A percentile compares a stretch with the other conserved stretches of the same genome.
Conservation (phyloP, 2,113 vertebrate genomes). For the Notiomystis cincta region DNA sequence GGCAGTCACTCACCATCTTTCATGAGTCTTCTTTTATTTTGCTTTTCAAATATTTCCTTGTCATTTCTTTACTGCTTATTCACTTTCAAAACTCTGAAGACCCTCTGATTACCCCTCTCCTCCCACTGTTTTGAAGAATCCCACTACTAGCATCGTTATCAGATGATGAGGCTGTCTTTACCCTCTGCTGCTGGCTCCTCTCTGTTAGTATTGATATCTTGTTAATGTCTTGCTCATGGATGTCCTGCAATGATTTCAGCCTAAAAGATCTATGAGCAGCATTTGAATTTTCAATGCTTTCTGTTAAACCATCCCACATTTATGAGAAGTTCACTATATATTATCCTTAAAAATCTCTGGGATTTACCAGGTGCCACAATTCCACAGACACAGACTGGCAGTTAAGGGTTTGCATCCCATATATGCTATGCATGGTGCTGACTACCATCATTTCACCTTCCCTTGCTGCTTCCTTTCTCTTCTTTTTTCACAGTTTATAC, state of each 20-base stretch:
- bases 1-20: not conserved
- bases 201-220: not conserved
- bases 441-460: not conserved
- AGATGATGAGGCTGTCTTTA: not conserved
- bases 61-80: not conserved
- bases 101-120: not conserved
- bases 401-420: accelerated
- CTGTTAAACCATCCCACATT: not conserved
- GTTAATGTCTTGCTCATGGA: not conserved
- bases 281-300: not conserved
- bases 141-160: too few species aligned
- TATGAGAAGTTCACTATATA: not conserved
- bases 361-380: not conserved
- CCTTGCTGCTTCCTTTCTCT: not conserved
- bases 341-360: not conserved
- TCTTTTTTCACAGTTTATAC: not conserved
- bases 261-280: not conserved
- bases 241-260: not conserved
- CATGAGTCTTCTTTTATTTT: not conserved
- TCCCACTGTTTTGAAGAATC: not conserved
- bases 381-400: accelerated
- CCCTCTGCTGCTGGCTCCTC: not conserved
- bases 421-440: not conserved
- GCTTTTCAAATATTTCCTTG: not conserved
- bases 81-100: not conserved